phyloP scores from a whole-genome alignment of 1,140 invertebrate genomes.

The Dolichoris vasculosae region DNA sequence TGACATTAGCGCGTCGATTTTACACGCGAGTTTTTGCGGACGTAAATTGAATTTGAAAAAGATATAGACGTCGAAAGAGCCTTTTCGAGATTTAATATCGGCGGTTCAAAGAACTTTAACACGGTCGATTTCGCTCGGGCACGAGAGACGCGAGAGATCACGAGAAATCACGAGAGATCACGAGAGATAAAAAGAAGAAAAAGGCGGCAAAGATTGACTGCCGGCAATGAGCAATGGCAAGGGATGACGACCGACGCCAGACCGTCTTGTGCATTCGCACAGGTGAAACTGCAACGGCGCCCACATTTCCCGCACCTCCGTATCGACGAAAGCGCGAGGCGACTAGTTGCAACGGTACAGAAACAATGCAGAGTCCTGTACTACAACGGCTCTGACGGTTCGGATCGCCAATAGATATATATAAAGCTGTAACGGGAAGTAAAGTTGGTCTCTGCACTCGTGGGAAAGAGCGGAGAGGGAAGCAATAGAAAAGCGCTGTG shows the following conservation, averaged over 20 bases:
- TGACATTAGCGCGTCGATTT: no score
- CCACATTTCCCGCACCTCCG: constrained; percentile 8
- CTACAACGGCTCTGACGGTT: background rate
- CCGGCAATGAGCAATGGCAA: background rate
- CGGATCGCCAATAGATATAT: background rate
- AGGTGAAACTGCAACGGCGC: constrained; percentile 22
- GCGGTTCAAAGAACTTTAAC: constrained; percentile 31
- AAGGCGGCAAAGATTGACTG: background rate
- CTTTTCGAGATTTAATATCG: background rate
- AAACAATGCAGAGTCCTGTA: constrained; percentile 24
- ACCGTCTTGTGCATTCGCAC: constrained; percentile 24
- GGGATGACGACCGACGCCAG: background rate
- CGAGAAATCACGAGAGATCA: background rate
- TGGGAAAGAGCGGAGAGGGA: constrained; percentile 29
- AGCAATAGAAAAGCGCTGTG: background rate
- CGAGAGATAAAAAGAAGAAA: background rate
- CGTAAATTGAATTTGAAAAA: no score
- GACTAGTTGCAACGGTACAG: background rate
- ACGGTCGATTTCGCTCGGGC: constrained; percentile 37
- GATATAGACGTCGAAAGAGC: background rate
- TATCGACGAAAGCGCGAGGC: constrained; percentile 4
- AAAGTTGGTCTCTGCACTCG: constrained; percentile 12
- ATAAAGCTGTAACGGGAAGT: constrained; percentile 37
- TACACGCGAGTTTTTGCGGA: no score
- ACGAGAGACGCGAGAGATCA: background rate